Percentiles rank a stretch among this genome's conserved stretches.
phyloP scores from a whole-genome alignment of 2,797 vertebrate genomes.

The Lacerta bilineata region DNA sequence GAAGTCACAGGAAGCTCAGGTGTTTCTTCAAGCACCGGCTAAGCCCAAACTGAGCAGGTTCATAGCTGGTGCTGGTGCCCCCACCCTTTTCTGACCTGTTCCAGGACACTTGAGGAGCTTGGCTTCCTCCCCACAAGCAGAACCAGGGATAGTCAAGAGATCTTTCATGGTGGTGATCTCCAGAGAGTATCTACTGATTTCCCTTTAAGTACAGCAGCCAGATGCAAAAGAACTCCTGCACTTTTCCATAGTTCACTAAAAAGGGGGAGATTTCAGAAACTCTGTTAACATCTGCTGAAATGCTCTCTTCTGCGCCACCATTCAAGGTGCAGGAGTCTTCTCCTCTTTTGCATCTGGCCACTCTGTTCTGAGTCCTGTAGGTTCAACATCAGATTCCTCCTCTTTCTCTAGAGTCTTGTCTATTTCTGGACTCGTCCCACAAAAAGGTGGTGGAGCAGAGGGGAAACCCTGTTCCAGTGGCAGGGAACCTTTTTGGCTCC shows the following conservation, averaged over 20 bases:
- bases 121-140: not conserved
- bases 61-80: not conserved
- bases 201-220: not conserved
- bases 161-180: not conserved
- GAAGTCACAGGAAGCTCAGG: not conserved
- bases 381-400: not conserved
- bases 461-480: not conserved
- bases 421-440: not conserved
- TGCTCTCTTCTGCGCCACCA: too few species aligned
- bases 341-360: too few species aligned
- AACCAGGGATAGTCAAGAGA: not conserved
- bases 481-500: too few species aligned
- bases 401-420: too few species aligned
- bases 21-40: not conserved
- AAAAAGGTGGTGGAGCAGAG: not conserved
- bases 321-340: too few species aligned
- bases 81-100: not conserved
- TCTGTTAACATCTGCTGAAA: too few species aligned
- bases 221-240: too few species aligned
- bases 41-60: not conserved
- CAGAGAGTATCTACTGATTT: not conserved
- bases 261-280: too few species aligned
- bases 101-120: not conserved
- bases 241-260: too few species aligned
- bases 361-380: too few species aligned